Conservation (phyloP, 2,888 invertebrate species). For the Pristionchus arcanus region DNA sequence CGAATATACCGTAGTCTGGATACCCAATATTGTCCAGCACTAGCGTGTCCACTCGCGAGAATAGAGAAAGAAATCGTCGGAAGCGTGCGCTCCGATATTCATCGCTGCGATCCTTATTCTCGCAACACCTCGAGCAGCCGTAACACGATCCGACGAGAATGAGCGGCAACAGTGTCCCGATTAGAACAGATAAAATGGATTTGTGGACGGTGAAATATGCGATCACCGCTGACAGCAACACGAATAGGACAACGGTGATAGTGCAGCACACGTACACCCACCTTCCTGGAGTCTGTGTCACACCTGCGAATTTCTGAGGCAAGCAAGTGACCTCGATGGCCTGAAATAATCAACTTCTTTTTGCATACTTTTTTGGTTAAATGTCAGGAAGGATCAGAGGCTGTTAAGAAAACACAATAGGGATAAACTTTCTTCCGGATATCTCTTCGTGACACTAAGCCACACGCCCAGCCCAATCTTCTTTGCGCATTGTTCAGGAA, state of each 20-base stretch:
- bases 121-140: no score
- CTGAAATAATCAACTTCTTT: neutral
- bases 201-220: neutral
- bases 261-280: no score
- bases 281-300: neutral
- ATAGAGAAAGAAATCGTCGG: neutral
- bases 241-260: neutral
- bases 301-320: neutral
- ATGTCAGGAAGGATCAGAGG: no score
- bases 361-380: no score
- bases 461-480: neutral
- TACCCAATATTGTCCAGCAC: neutral
- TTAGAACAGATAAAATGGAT: neutral
- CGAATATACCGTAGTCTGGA: neutral
- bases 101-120: neutral
- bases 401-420: neutral
- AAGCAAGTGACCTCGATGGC: neutral
- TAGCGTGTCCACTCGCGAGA: neutral
- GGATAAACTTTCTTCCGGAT: neutral
- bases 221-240: neutral
- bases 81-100: neutral
- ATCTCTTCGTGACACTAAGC: neutral
- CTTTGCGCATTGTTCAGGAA: neutral
- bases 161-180: neutral
- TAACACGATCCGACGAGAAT: neutral